Evolutionary conservation across 2,113 vertebrate genomes (phyloP), one percentile per base, ranked within the genome.

Genomic region (Channa maculata): DNA sequence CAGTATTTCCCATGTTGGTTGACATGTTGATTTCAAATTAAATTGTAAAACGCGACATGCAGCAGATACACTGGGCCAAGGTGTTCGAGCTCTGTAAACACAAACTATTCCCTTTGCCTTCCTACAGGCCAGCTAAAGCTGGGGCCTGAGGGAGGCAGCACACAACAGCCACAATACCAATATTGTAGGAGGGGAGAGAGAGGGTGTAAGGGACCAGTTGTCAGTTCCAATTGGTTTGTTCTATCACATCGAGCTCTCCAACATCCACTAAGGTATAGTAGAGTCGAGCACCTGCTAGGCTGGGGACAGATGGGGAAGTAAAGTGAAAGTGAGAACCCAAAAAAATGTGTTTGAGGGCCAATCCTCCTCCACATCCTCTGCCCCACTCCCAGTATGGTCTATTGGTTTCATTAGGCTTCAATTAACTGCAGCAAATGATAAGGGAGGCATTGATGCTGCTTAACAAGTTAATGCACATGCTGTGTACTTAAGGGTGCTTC

Each of bases 181-280:
- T 65, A 65, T 45, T 66, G 53, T 64, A 59, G 49, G 33, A 57
- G 69, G 53, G 66, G 61, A 45, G 33, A 57, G 34, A 8, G 37
- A 15, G 59, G 71, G 83, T 76, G 79, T 74, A 48, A 15, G 78
- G 58, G 79, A 82, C 72, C 78, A 73, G 85, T 68, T 89, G 88
- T 90, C 86, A 88, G 58, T 86, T 90, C 79, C 73, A 60, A 87
- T 90, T 62, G 75, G 52, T 60, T 84, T 7, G 44, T 65, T 78
- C 75, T 43, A 69, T 57, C 44, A 63, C 73, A 43, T 46, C 5
- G 12, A 79, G 75, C 73, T 71, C 65, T 51, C 69, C 6, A 13
- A 67, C 44, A 72, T 77, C 71, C 54, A n/a, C 71, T 51, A 7
- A 53, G 79, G 61, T 48, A 24, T 24, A 65, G 68, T 9, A 6